These are phyloP conservation scores for Latheticus oryzae DNA, from an alignment of 2,888 invertebrate genomes.

Conservation along the genomic window DNA sequence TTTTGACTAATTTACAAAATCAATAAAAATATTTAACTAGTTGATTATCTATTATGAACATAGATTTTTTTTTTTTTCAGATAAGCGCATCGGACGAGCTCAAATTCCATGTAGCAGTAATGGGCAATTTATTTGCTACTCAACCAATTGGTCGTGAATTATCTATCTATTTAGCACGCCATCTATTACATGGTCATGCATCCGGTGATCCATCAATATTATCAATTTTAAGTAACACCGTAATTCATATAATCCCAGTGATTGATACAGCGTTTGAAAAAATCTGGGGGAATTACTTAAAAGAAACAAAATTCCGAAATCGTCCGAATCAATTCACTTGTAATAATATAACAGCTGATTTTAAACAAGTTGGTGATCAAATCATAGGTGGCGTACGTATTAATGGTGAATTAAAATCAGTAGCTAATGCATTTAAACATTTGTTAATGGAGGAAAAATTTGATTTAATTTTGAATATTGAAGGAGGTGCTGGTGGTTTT, in stretches of 20 bases:
- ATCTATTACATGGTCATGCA: conserved; percentile 77
- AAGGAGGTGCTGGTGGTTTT: conserved; percentile 78
- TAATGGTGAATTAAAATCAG: conserved; percentile 64
- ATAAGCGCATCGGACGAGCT: conserved; percentile 79
- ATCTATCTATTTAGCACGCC: conserved; percentile 82
- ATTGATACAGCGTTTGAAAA: conserved; percentile 71
- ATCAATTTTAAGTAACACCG: conserved; percentile 75
- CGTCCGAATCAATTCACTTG: conserved; percentile 57
- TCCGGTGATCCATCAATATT: conserved; percentile 76
- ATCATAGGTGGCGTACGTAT: conserved; percentile 66
- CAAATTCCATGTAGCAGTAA: conserved; percentile 85
- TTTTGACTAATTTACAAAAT: too few relatives aligned
- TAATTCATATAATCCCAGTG: conserved; percentile 83
- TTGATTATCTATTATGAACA: too few relatives aligned
- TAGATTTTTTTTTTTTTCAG: conserved; percentile 64
- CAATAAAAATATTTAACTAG: too few relatives aligned
- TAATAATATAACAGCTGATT: conserved; percentile 64
- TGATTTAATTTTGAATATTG: conserved; percentile 79
- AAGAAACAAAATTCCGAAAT: conserved; percentile 56
- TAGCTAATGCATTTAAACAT: conserved; percentile 72
- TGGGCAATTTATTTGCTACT: conserved; percentile 84
- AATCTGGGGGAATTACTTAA: conserved; percentile 63
- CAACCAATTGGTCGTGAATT: conserved; percentile 90
- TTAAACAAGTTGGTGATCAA: conserved; percentile 75
- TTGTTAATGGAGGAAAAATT: conserved; percentile 76